A percentile compares a stretch with the other conserved stretches of the same genome.
Conservation (phyloP, 2,113 vertebrate species). For the Bostrychus sinensis region DNA sequence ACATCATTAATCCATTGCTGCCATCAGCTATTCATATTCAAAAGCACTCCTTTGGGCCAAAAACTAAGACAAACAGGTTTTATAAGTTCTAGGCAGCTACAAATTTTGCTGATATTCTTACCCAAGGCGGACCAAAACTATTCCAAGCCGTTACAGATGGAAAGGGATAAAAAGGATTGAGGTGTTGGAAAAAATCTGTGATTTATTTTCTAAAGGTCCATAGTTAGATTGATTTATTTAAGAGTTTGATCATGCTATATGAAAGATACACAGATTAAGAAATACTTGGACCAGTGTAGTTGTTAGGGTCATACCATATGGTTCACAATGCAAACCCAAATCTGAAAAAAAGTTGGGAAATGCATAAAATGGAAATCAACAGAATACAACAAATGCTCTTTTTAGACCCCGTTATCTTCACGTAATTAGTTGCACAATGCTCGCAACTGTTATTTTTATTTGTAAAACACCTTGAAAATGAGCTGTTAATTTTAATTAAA, state of each 20-base stretch:
- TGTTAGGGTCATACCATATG: too few species aligned
- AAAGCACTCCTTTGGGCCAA: constrained; percentile 12
- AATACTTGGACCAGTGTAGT: too few species aligned
- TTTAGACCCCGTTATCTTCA: too few species aligned
- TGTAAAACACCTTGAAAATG: too few species aligned
- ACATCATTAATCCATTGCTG: constrained; percentile 13
- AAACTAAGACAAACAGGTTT: constrained; percentile 26
- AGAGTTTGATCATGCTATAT: not conserved
- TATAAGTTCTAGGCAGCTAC: constrained; percentile 37
- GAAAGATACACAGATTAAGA: not conserved
- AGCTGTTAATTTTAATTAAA: too few species aligned
- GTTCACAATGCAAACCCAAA: too few species aligned
- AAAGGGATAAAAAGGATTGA: not conserved
- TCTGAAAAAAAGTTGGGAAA: too few species aligned
- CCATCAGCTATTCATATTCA: constrained; percentile 21
- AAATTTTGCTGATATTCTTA: constrained; percentile 12
- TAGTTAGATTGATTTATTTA: not conserved
- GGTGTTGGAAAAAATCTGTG: not conserved
- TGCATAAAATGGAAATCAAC: too few species aligned
- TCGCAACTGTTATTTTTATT: too few species aligned
- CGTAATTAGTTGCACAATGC: too few species aligned
- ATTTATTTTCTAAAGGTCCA: not conserved
- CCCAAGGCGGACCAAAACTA: not conserved
- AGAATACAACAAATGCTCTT: too few species aligned
- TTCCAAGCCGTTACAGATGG: constrained; percentile 2